Base-by-base conservation (phyloP, 92 coral and sea anemone species). In the Siderastrea radians region DNA sequence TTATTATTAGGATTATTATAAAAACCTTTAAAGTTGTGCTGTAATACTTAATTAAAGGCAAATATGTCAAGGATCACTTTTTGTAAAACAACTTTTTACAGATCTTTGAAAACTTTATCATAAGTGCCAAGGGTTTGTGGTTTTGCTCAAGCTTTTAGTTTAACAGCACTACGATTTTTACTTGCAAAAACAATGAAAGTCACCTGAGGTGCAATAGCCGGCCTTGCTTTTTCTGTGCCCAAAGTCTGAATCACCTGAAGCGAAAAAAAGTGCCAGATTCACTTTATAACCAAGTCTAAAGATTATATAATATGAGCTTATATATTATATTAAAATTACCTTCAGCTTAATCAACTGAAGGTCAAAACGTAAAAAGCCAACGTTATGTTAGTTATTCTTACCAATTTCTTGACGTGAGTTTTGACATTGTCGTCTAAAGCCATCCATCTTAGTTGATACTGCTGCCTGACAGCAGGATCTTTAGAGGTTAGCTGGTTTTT, bases 121-220 rank as follows among this genome's bases (percentile, higher is more conserved):
- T 13, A 67, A 67, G 72, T 67, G 6, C 13, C 12, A 8, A 44
- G 43, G 12, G 10, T 1, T 19, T 19, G 47, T 11, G 12, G 15
- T 9, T 51, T 44, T 55, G 12, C 12, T 7, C 38, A 26, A 26
- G 38, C 38, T 4, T 11, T 65, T 80, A 49, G 3, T 7, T 16
- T 7, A 48, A 58, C 68, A 45, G 44, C 44, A 12, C 44, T 8
- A n/a, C 1, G 66, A 58, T 2, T 26, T 61, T 43, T 16, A 3
- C 47, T 60, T 57, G 43, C 15, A 66, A 19, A 61, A 26, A 48
- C 8, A 14, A 19, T 15, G 49, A 15, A n/a, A 26, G 65, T 84
- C 75, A 80, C 99, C 94, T 98, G 99, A 75, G 99, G 96, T 14
- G 98, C 98, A 54, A 95, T 94, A 17, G 99, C 98, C 48, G 99